phyloP scores from a whole-genome alignment of 2,113 vertebrate species.

The Charadrius vociferus region DNA sequence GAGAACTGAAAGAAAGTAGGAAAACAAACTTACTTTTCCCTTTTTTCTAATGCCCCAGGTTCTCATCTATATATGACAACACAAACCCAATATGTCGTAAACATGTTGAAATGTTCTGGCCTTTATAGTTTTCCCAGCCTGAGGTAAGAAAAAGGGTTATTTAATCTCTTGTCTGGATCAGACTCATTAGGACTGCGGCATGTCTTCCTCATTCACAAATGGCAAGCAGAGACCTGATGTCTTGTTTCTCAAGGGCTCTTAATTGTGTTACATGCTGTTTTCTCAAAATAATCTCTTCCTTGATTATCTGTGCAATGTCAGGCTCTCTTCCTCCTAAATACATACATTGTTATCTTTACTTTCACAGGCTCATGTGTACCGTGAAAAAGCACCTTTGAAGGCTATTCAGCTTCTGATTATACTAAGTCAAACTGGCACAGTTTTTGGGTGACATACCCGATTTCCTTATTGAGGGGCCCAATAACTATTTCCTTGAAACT shows the following conservation, averaged over 20 bases:
- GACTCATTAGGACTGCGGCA: not conserved
- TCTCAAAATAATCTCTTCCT: slow-evolving; percentile 21
- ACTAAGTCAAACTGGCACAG: not conserved
- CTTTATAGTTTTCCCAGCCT: slow-evolving; percentile 2
- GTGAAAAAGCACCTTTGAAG: not conserved
- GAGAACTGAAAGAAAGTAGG: not conserved
- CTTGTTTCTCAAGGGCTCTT: slow-evolving; percentile 19
- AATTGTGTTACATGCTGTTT: not conserved
- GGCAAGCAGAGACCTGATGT: not conserved
- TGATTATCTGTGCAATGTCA: not conserved
- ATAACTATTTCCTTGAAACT: not conserved
- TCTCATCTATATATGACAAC: not conserved
- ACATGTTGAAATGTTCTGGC: not conserved
- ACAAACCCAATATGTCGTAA: not conserved
- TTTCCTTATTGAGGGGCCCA: not conserved
- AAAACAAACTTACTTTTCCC: not conserved
- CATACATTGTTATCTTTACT: not conserved
- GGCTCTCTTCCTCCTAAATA: not conserved
- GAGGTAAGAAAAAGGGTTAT: not conserved
- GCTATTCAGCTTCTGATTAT: not conserved
- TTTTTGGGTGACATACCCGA: not conserved
- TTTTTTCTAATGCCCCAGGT: not conserved
- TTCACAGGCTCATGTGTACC: not conserved
- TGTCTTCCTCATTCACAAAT: slow-evolving; percentile 22
- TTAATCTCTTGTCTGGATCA: slow-evolving; percentile 36